Base-by-base conservation (phyloP, 2,113 vertebrate species). In the Sander lucioperca region DNA sequence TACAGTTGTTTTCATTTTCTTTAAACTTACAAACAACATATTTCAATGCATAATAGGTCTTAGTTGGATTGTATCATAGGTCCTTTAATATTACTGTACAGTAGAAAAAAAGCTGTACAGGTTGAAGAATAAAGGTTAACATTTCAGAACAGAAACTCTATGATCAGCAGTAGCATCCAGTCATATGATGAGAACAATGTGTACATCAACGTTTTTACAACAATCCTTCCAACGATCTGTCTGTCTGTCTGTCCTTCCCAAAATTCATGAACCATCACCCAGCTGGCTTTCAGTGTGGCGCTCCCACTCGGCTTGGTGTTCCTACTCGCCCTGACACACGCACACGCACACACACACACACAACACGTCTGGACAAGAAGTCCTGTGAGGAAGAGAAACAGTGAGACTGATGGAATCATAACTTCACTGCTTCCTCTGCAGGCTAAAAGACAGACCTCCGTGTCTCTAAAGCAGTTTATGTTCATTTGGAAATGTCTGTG, bases 361-460 rank as follows among this genome's bases (percentile, higher is more conserved):
- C 88, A 96, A 2, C 33, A 83, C 95, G 95, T 51, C 86, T 93
- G 82, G 95, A 95, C 92, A 95, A 86, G 87, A 3, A 94, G 95
- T 51, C 95, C 95, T 96, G 93, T 51, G 80, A 66, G 86, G 43
- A 80, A 57, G 53, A 74, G 21, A 61, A 73, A 58, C 36, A 50
- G 27, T 27, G 39, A 80, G 45, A 70, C 21, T 16, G 39, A 78
- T 62, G 56, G 18, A n/a, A 19, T 63, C 18, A 11, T 14, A n/a
- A n/a, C 53, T 39, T 14, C 43, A 6, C 53, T 27, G 11, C 33
- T 23, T 48, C 13, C 18, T 7, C 48, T 64, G 2, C 16, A 78
- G 62, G 33, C 4, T 6, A 6, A 33, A 33, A 33, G 33, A 33
- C 33, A 33, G 33, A 33, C 33, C 6, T 33, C 33, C 33, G 33